Evolutionary conservation across 1,140 invertebrate species (phyloP), one percentile per base, ranked within the genome.

Genomic region (Leptonema lineaticorne): DNA sequence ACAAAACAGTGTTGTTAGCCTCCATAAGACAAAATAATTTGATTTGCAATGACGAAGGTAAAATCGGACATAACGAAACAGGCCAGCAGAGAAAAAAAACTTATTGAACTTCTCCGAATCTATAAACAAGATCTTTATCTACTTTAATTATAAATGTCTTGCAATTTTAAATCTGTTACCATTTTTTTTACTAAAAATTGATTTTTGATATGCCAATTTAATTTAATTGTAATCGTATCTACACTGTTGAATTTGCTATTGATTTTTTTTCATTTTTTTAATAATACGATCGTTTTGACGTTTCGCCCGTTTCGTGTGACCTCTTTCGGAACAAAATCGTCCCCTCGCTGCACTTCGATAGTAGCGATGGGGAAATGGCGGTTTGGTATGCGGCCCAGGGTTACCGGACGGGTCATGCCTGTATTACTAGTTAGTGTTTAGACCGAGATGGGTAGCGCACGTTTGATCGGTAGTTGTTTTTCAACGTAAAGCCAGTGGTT

Each of bases 51-150:
- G 37, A 41, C 37, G 2, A 41, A 41, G 37, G 11, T 11, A 16
- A 41, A 41, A 41, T 16, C 11, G 16, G 50, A 53, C 24, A 53
- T 53, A 50, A 24, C 20, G 50, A 26, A 26, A 53, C 11, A 11
- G 37, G 37, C 3, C 37, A 14, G 5, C 5, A 33, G 30, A 11
- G 27, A 53, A 53, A 53, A 53, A 53, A 53, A 22, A 24, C 20
- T 24, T 7, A 53, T 24, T 53, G 14, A 24, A 53, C 50, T 53
- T 53, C 50, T 53, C 27, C 50, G 50, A 53, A 53, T 53, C 50
- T 53, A 53, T 53, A 24, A 53, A 53, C 27, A 24, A 20, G 50
- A 53, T 53, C 50, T 53, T n/a, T 53, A 53, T 53, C 50, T 53
- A 11, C 22, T 53, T 53, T 53, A 53, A 53, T 53, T 53, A 53